phyloP scores from a whole-genome alignment of 1,140 invertebrate species.

The Musca domestica region DNA sequence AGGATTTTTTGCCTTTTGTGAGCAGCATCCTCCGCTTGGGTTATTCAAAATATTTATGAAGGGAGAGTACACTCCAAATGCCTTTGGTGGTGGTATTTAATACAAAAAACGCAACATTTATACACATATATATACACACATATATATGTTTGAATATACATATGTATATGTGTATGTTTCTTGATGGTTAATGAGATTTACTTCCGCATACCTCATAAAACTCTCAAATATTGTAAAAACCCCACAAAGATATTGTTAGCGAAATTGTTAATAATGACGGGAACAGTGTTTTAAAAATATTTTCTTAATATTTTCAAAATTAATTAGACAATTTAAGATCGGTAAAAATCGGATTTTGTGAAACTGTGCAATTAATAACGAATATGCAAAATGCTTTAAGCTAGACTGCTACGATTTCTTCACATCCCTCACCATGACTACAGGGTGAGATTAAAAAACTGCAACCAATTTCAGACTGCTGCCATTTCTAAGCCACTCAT shows the following conservation, averaged over 20 bases:
- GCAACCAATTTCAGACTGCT: too few species aligned
- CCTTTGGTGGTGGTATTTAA: not conserved
- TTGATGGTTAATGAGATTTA: not conserved
- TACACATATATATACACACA: not conserved
- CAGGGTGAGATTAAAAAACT: too few species aligned
- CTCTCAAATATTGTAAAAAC: conserved; percentile 27
- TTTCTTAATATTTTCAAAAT: too few species aligned
- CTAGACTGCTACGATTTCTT: too few species aligned
- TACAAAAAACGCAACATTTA: not conserved
- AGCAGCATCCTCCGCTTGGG: not conserved
- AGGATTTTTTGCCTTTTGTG: not conserved
- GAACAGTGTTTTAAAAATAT: too few species aligned
- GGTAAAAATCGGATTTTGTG: too few species aligned
- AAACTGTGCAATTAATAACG: too few species aligned
- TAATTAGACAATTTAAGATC: too few species aligned
- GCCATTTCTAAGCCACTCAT: too few species aligned
- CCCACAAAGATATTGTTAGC: not conserved
- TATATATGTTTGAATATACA: too few species aligned
- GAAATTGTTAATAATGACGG: not conserved
- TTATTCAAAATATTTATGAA: not conserved
- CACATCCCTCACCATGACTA: too few species aligned
- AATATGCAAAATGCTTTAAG: too few species aligned
- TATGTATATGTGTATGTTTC: not conserved
- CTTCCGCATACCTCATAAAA: conserved; percentile 53
- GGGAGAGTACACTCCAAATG: not conserved